Evolutionary conservation across 2,888 invertebrate genomes (phyloP), one percentile per base, ranked within the genome.

Genomic region (Beris chalybata): DNA sequence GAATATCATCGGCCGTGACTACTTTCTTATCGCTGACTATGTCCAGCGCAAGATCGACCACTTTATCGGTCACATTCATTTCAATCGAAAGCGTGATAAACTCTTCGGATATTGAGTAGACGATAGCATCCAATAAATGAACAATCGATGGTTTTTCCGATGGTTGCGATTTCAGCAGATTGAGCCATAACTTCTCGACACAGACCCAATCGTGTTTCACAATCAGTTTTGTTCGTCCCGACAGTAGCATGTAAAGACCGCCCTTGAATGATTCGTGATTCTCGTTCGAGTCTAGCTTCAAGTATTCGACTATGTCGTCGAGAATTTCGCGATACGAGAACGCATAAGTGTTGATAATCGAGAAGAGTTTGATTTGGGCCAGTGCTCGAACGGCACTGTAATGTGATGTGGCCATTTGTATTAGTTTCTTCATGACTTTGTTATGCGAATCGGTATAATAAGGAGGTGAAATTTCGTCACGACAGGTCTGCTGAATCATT

Each of bases 91-190:
- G 84, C 0, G 88, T 86, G 1, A 86, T 86, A 74, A 89, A 88
- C 71, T 83, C 82, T 32, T 86, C 85, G 66, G 84, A 84, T 0
- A 89, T 79, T 0, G 81, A 75, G 3, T 86, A 85, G 50, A 82
- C 78, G 63, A 88, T 78, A 0, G 78, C 79, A 70, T 86, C 85
- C 70, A 88, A 85, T 68, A 87, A 73, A 73, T 81, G 82, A 57
- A 91, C 86, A 61, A 94, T 89, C 50, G 90, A 91, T 1, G 89
- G 89, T 76, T 95, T 95, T 76, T 96, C 95, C 3, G 93, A 93
- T 56, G 92, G 88, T 70, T 89, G 88, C 0, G 93, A 89, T 66
- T 85, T 83, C 0, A 94, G 82, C 22, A 96, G 76, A 2, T 90
- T 87, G 0, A 93, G 91, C 93, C 95, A 95, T 0, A 95, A 77